Evolutionary conservation across 1,140 invertebrate species (phyloP).

Genomic region (Muscidifurax raptorellus): DNA sequence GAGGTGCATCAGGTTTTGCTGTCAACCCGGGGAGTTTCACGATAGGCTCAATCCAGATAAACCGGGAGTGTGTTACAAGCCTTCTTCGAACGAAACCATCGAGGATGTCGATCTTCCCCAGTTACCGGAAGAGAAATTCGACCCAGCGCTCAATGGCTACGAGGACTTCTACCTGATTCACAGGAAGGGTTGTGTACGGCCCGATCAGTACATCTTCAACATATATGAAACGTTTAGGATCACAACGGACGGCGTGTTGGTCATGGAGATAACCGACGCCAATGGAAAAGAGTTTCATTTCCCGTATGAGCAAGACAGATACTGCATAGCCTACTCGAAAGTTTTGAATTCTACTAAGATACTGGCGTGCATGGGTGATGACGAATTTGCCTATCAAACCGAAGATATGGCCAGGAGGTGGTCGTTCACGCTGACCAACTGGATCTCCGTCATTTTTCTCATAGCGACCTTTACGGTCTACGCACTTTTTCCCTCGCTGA

Average conservation of each 20-base stretch:
- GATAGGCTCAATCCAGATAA: constrained; percentile 56
- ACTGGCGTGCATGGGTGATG: neutral
- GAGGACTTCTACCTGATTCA: constrained; percentile 13
- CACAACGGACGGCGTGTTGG: neutral
- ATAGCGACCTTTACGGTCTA: constrained; percentile 82
- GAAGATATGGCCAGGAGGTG: neutral
- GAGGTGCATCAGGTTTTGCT: constrained; percentile 53
- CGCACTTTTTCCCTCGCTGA: constrained; percentile 78
- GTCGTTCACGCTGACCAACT: constrained; percentile 60
- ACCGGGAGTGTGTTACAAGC: neutral
- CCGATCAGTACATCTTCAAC: neutral
- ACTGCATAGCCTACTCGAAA: constrained; percentile 12
- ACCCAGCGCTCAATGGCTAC: neutral
- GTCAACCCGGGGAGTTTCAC: neutral
- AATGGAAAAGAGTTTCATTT: accelerated
- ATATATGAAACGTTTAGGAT: neutral
- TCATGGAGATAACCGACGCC: neutral
- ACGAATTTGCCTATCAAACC: neutral
- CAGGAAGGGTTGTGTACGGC: neutral
- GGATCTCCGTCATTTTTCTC: constrained; percentile 79
- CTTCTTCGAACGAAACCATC: neutral
- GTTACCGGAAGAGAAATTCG: neutral
- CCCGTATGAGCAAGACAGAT: neutral
- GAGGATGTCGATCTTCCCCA: neutral
- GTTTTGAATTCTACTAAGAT: neutral